phyloP scores from a whole-genome alignment of 2,797 vertebrate species.

The Cygnus olor region DNA sequence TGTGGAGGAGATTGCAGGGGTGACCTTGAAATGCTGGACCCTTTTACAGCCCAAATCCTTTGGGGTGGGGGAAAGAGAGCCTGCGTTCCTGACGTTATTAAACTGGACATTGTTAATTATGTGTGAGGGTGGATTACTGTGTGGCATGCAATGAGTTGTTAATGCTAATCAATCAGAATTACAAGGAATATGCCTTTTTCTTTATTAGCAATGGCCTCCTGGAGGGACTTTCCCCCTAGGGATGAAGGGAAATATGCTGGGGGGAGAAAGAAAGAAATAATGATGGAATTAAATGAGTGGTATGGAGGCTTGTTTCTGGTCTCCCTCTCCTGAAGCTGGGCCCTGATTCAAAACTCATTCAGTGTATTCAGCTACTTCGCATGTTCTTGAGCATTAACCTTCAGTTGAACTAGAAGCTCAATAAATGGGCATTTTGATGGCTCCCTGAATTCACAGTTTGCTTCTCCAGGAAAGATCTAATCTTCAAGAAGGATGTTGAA shows the following conservation, averaged over 20 bases:
- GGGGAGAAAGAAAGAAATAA: neutral
- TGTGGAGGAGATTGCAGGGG: neutral
- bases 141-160: neutral
- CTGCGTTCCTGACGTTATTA: conserved; percentile 4
- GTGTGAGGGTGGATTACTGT: neutral
- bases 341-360: neutral
- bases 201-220: conserved; percentile 23
- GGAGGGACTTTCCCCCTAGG: neutral
- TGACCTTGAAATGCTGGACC: neutral
- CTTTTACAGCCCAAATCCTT: neutral
- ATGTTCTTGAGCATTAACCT: neutral
- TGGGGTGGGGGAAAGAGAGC: neutral
- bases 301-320: neutral
- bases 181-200: neutral
- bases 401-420: neutral
- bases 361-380: neutral
- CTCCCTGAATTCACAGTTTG: neutral
- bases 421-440: neutral
- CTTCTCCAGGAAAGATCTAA: neutral
- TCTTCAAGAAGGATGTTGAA: neutral
- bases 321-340: neutral
- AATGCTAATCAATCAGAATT: conserved; percentile 18
- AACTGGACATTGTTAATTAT: conserved; percentile 10
- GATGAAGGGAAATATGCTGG: conserved; percentile 4
- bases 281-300: neutral